phyloP scores from a whole-genome alignment of 2,888 invertebrate species.

The Rosalia funebris region DNA sequence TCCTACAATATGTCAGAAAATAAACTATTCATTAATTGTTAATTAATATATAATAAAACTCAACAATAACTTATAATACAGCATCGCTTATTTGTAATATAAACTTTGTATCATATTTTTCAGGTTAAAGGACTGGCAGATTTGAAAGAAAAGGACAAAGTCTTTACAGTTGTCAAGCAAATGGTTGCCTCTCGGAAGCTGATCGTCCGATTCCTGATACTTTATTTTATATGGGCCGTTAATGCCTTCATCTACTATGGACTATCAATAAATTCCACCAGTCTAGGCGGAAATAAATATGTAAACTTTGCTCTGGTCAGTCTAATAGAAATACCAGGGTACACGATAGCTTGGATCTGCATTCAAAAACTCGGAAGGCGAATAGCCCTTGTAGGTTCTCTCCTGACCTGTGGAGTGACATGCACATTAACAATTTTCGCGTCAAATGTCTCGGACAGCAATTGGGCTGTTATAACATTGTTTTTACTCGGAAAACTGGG shows the following conservation, averaged over 20 bases:
- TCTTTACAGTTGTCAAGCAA: slow-evolving; percentile 62
- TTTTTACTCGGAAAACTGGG: slow-evolving; percentile 73
- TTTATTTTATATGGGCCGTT: slow-evolving; percentile 65
- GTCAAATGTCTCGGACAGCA: slow-evolving; percentile 49
- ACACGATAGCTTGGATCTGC: slow-evolving; percentile 66
- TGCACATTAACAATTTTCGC: slow-evolving; percentile 68
- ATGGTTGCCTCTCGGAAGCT: slow-evolving; percentile 64
- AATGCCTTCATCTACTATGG: slow-evolving; percentile 78
- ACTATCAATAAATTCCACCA: slow-evolving; percentile 73
- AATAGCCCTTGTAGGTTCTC: slow-evolving; percentile 66
- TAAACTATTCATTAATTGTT: no score
- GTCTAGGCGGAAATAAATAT: slow-evolving; percentile 75
- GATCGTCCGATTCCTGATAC: slow-evolving; percentile 60
- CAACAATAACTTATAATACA: no score
- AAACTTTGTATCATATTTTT: no score
- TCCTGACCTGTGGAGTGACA: slow-evolving; percentile 63
- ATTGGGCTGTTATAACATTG: slow-evolving; percentile 67
- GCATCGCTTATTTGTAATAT: no score
- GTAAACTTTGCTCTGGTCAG: slow-evolving; percentile 73
- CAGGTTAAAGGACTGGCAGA: slow-evolving; percentile 18
- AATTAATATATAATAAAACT: no score
- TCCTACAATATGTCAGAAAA: no score
- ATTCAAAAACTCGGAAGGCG: slow-evolving; percentile 67
- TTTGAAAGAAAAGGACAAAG: slow-evolving; percentile 50
- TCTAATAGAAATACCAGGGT: slow-evolving; percentile 71